phyloP scores from a whole-genome alignment of 2,888 invertebrate species.

The Epistrophe eligans region DNA sequence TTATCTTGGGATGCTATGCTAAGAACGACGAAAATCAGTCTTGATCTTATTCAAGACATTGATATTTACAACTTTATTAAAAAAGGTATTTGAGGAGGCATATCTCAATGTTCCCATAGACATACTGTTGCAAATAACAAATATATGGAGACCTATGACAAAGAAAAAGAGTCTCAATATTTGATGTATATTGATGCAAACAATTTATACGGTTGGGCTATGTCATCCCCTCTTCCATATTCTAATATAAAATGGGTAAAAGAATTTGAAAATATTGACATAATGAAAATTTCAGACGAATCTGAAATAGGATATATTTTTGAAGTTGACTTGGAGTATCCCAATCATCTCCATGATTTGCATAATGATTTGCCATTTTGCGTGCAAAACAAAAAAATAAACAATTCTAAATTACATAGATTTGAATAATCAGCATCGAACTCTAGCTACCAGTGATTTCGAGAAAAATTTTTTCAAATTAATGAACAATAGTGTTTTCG shows the following conservation, averaged over 20 bases:
- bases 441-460: too few species aligned
- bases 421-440: background rate
- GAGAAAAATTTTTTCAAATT: too few species aligned
- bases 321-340: conserved; percentile 72
- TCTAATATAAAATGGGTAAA: conserved; percentile 79
- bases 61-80: conserved; percentile 1
- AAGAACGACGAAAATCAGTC: too few species aligned
- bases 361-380: too few species aligned
- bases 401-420: background rate
- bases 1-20: too few species aligned
- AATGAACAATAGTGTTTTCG: too few species aligned
- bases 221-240: conserved; percentile 75
- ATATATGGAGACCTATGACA: background rate
- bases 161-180: background rate
- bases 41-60: too few species aligned
- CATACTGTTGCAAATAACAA: background rate
- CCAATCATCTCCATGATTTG: background rate
- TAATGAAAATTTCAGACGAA: conserved; percentile 62
- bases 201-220: background rate
- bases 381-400: background rate
- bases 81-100: conserved; percentile 4
- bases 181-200: background rate
- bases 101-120: background rate
- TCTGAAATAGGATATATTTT: conserved; percentile 75
- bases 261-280: conserved; percentile 40